A percentile compares a stretch with the other conserved stretches of the same genome.
Conservation (phyloP, 2,113 vertebrate species). For the Glareola pratincola region DNA sequence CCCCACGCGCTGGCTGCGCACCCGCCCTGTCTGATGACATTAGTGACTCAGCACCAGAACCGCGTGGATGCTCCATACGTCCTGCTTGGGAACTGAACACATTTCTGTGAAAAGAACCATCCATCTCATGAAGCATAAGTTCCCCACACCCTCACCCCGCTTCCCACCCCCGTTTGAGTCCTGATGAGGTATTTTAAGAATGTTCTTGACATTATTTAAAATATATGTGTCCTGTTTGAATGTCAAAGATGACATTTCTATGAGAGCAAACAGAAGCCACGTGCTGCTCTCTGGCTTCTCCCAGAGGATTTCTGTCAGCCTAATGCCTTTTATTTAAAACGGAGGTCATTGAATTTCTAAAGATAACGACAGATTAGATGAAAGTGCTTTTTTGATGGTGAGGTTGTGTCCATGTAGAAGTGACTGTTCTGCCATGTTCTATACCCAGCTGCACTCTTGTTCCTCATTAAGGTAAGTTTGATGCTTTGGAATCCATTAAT, state of each 20-base stretch:
- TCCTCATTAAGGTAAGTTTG: conserved; percentile 71
- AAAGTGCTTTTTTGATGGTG: conserved; percentile 65
- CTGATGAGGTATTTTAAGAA: conserved; percentile 64
- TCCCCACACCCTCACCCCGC: background rate
- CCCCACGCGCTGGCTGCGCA: background rate
- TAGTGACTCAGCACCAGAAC: conserved; percentile 72
- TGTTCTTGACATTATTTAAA: conserved; percentile 71
- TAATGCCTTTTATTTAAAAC: conserved; percentile 61
- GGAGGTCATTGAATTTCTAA: conserved; percentile 65
- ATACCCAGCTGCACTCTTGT: conserved; percentile 67
- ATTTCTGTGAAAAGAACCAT: conserved; percentile 73
- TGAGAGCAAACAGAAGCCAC: conserved; percentile 58
- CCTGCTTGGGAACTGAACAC: conserved; percentile 61
- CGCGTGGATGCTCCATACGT: conserved; percentile 58
- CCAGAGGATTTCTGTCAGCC: conserved; percentile 60
- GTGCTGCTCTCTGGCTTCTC: conserved; percentile 62
- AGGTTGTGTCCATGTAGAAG: conserved; percentile 63
- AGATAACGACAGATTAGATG: conserved; percentile 59
- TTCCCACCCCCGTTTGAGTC: conserved; percentile 33
- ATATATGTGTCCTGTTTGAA: conserved; percentile 66
- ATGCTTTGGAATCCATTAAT: conserved; percentile 59
- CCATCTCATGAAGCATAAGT: conserved; percentile 80
- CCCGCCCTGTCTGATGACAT: conserved; percentile 45
- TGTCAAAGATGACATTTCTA: conserved; percentile 68
- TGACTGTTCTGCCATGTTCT: conserved; percentile 65